Evolutionary conservation across 2,113 vertebrate species (phyloP), one percentile per base, ranked within the genome.

Genomic region (Lanius ludovicianus): DNA sequence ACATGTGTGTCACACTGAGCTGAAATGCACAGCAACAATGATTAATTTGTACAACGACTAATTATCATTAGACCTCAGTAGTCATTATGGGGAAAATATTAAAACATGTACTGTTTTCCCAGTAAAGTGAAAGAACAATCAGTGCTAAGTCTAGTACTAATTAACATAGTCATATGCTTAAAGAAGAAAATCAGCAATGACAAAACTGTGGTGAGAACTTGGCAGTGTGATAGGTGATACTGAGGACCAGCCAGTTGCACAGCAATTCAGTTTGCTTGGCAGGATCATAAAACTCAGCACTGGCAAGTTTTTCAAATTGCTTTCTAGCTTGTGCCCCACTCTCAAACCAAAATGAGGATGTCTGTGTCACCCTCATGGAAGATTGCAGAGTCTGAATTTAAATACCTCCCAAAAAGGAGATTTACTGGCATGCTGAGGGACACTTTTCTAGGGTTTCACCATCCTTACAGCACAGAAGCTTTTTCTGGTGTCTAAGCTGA

Each of bases 91-190:
- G 59, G 39, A 86, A 91, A 80, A 88, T 50, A 84, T 35, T 53
- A n/a, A 13, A 74, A 50, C 31, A 41, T 13, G 37, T 15, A 49
- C 13, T 79, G 33, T 41, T 77, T 86, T 44, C 27, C 22, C 22
- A 67, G 28, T 69, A 80, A 79, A 68, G 27, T 46, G 33, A 53
- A 85, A 93, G 41, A 94, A 69, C 41, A 23, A 62, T 86, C n/a
- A 49, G 28, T 55, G 31, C 27, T 49, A 69, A 70, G 16, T 68
- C 44, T 73, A 59, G 47, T 35, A 22, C 13, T 81, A 46, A 62
- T 78, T 57, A 52, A 57, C 11, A 49, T 24, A 2, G 6, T 37
- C 37, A 65, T 25, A 23, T 15, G 39, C 31, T 57, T 78, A 11
- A 74, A 81, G 83, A 93, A 17, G 9, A 70, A 57, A 89, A 56